These are phyloP conservation scores for Lycocerus yunnanus DNA, from an alignment of 2,888 invertebrate genomes.

Conservation along the genomic window DNA sequence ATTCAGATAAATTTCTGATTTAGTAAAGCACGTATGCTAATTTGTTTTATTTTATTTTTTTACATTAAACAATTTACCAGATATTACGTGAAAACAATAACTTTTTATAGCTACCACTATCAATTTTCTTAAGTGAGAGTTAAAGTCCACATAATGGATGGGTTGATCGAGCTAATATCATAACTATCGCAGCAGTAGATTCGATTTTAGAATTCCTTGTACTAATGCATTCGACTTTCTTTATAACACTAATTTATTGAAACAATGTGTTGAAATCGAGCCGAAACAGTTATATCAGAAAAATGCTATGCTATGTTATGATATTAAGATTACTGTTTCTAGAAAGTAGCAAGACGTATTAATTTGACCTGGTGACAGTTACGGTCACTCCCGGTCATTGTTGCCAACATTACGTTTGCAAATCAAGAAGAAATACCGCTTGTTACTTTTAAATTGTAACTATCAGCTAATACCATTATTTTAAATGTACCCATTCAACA, in stretches of 20 bases:
- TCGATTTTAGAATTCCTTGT: neutral
- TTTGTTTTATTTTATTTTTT: neutral
- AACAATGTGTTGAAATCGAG: neutral
- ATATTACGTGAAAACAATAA: neutral
- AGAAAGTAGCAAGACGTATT: slow-evolving; percentile 44
- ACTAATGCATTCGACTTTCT: slow-evolving; percentile 2
- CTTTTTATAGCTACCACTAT: neutral
- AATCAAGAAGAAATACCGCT: slow-evolving; percentile 35
- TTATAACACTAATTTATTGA: neutral
- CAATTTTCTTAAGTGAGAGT: neutral
- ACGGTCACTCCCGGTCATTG: slow-evolving; percentile 46
- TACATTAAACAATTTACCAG: neutral
- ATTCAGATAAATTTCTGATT: neutral
- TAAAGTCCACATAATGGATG: neutral
- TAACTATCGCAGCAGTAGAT: neutral
- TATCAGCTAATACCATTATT: neutral
- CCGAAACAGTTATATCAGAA: slow-evolving; percentile 10
- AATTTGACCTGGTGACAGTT: slow-evolving; percentile 44
- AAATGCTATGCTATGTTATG: slow-evolving; percentile 22
- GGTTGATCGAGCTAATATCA: neutral
- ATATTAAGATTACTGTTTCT: slow-evolving; percentile 42
- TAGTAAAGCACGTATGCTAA: neutral
- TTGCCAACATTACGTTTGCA: slow-evolving; percentile 39
- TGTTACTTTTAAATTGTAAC: slow-evolving; percentile 28
- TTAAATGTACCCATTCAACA: neutral